These are phyloP conservation scores for Lutraria lutraria DNA, from an alignment of 2,888 invertebrate species.

Conservation along the genomic window DNA sequence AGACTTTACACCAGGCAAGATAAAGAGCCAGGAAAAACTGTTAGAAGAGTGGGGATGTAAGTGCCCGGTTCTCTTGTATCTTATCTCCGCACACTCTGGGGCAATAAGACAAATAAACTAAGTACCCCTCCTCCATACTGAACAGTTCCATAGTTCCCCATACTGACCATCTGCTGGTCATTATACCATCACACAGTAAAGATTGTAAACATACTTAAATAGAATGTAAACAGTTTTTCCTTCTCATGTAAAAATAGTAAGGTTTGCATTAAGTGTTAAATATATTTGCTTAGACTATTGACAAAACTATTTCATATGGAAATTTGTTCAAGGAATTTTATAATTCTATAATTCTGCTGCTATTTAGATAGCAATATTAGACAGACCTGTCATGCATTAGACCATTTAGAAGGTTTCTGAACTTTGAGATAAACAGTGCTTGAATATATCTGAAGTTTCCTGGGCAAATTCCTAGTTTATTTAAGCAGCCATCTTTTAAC, in stretches of 20 bases:
- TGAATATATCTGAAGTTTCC: too few species aligned
- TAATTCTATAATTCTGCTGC: not conserved
- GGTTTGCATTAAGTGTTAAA: not conserved
- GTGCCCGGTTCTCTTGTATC: too few species aligned
- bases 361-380: not conserved
- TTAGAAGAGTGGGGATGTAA: too few species aligned
- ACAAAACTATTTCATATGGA: not conserved
- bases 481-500: too few species aligned
- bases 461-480: too few species aligned
- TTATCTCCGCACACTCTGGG: too few species aligned
- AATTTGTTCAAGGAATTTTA: not conserved
- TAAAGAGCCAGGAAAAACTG: too few species aligned
- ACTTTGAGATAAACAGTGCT: not conserved
- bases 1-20: too few species aligned
- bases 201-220: not conserved
- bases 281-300: slow-evolving; percentile 14
- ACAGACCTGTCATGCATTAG: not conserved
- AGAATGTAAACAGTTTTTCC: slow-evolving; percentile 6
- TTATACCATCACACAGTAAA: not conserved
- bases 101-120: too few species aligned
- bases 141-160: too few species aligned
- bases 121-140: too few species aligned
- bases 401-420: slow-evolving; percentile 13
- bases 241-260: not conserved
- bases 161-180: not conserved